A percentile compares a stretch with the other conserved stretches of the same genome.
Conservation (phyloP, 2,797 vertebrate genomes). For the Catharus ustulatus region DNA sequence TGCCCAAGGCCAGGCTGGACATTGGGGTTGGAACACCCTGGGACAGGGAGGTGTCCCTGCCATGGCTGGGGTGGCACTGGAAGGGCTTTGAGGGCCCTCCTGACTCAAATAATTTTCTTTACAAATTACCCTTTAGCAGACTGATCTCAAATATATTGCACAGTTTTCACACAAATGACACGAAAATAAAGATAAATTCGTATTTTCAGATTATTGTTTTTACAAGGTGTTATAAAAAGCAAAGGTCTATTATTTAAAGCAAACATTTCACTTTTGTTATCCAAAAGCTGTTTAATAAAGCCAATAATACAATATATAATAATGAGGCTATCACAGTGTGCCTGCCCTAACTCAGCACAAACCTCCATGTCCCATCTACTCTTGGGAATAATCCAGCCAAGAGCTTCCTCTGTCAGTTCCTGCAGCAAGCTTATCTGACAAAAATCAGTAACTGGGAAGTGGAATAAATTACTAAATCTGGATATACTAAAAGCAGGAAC, state of each 20-base stretch:
- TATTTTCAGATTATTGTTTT: not conserved
- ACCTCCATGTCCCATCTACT: not conserved
- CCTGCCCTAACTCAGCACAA: not conserved
- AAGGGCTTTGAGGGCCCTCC: rapidly evolving
- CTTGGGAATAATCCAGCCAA: not conserved
- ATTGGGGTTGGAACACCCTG: rapidly evolving
- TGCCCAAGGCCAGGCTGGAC: not conserved
- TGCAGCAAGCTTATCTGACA: not conserved
- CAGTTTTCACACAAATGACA: not conserved
- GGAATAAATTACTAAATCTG: not conserved
- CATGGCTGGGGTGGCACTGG: not conserved
- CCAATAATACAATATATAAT: not conserved
- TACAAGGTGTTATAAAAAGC: not conserved
- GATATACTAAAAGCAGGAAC: not conserved
- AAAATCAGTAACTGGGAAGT: not conserved
- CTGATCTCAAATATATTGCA: not conserved
- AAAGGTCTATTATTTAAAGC: not conserved
- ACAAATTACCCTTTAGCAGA: not conserved
- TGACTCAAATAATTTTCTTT: not conserved
- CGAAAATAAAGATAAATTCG: not conserved
- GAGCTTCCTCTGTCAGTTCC: not conserved
- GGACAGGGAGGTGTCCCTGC: not conserved
- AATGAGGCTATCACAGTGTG: not conserved
- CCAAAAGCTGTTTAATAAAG: not conserved
- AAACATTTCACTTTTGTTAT: not conserved